Percentiles rank a stretch among this genome's conserved stretches.
phyloP scores from a whole-genome alignment of 2,888 invertebrate species.

The Microlaimidae sp. region DNA sequence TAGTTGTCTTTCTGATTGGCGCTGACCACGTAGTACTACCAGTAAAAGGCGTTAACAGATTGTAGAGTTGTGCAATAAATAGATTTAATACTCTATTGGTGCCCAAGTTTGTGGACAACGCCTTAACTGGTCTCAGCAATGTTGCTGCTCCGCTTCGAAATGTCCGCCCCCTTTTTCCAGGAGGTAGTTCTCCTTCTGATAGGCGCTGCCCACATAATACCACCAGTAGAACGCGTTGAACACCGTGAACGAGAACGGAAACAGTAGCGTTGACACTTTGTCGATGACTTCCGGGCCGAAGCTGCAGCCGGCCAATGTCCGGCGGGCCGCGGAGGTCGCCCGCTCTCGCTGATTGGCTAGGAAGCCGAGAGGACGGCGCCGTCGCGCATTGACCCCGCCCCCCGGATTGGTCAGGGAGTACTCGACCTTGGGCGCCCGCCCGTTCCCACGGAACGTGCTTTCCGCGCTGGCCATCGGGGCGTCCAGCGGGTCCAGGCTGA shows the following conservation, averaged over 20 bases:
- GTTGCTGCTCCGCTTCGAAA: neutral
- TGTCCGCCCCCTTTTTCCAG: neutral
- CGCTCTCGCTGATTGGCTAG: no score
- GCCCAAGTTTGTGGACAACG: no score
- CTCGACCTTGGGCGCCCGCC: no score
- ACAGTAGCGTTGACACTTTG: neutral
- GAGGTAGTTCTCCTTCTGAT: neutral
- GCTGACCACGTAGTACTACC: no score
- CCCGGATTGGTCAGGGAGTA: neutral
- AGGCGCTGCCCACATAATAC: neutral
- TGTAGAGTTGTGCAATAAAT: no score
- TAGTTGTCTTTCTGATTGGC: no score
- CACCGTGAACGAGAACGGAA: neutral
- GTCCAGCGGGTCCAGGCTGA: neutral
- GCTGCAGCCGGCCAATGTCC: no score
- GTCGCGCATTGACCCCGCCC: neutral
- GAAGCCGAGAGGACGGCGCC: no score
- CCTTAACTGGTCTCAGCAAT: no score
- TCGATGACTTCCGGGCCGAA: neutral
- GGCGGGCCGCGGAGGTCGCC: no score
- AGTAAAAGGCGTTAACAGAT: no score
- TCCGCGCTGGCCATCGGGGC: neutral
- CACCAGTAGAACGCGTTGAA: constrained; percentile 6
- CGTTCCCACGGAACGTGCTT: neutral
- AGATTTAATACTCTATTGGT: no score